A percentile compares a stretch with the other conserved stretches of the same genome.
These are phyloP conservation scores for Parnassius orleans DNA, from an alignment of 2,888 invertebrate species.

Conservation along the genomic window DNA sequence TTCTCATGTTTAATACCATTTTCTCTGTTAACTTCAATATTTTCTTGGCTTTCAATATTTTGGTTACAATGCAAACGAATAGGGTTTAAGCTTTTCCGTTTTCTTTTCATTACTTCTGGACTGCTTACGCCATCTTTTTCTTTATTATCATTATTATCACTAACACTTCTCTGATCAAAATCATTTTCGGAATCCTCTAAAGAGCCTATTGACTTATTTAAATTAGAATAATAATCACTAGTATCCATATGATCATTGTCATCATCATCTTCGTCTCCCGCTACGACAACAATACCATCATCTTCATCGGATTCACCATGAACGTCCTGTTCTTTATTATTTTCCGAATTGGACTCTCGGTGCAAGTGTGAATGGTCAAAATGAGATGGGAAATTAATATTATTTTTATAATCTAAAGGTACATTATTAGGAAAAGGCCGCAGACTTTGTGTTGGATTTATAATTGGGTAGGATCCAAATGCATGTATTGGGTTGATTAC, in stretches of 20 bases:
- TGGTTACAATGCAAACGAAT: slow-evolving; percentile 85
- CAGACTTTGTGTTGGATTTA: slow-evolving; percentile 86
- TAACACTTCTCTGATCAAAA: slow-evolving; percentile 67
- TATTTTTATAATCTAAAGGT: slow-evolving; percentile 76
- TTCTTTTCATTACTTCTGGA: slow-evolving; percentile 86
- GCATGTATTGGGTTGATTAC: slow-evolving; percentile 87
- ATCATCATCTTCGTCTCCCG: slow-evolving; percentile 89
- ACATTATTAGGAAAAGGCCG: slow-evolving; percentile 77
- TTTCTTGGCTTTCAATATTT: slow-evolving; percentile 42
- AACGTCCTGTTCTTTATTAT: slow-evolving; percentile 80
- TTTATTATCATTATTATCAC: slow-evolving; percentile 61
- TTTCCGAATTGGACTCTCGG: slow-evolving; percentile 63
- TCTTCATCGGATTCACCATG: slow-evolving; percentile 86
- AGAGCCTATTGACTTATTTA: slow-evolving; percentile 66
- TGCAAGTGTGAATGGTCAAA: slow-evolving; percentile 62
- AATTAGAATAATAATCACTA: slow-evolving; percentile 66
- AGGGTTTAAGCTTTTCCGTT: slow-evolving; percentile 94
- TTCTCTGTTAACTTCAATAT: slow-evolving; percentile 41
- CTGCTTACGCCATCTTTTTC: slow-evolving; percentile 77
- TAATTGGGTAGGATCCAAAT: slow-evolving; percentile 88
- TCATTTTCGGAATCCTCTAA: slow-evolving; percentile 71
- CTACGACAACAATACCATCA: slow-evolving; percentile 89
- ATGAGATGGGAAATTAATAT: slow-evolving; percentile 57
- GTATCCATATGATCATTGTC: slow-evolving; percentile 80
- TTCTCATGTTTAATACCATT: slow-evolving; percentile 49